Evolutionary conservation across 2,888 invertebrate genomes (phyloP), one percentile per base, ranked within the genome.

Genomic region (Caenorhabditis imperialis): DNA sequence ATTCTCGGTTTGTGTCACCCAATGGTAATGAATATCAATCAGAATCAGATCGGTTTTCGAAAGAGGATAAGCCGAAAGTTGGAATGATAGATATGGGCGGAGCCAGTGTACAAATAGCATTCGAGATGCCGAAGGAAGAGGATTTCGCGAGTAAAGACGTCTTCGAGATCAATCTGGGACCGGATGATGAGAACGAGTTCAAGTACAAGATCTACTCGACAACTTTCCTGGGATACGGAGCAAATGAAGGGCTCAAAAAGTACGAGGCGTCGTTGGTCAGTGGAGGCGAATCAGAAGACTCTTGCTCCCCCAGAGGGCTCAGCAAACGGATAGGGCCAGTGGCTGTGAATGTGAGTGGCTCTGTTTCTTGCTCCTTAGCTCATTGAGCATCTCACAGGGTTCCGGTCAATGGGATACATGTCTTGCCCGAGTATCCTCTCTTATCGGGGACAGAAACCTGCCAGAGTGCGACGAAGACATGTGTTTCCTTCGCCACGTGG

Each of bases 51-150:
- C 16, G 38, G n/a, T 67, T 67, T 14, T 30, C 47, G 6, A 44
- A 42, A 27, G 35, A 44, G n/a, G 44, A 51, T 16, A 37, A 50
- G 5, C 35, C 35, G 50, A 90, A 89, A 7, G 89, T 90, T 14
- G 91, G 91, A 22, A 90, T 91, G 87, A 86, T 91, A 58, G 91
- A 91, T 84, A 91, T 91, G 90, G 91, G 91, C 48, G 91, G 91
- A 23, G 91, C 90, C 8, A 90, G 90, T 25, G 87, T 90, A 60
- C 91, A 91, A 84, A 90, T 91, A 42, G 90, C 91, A 14, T 90
- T 88, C 82, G 84, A 87, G 74, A 51, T 85, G 23, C 78, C 82
- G 1, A 50, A 61, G 40, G 63, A 79, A 25, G 71, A 77, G 16
- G 54, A 61, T 1, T 79, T 81, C 62, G 25, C 35, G 12, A 72